Conservation (phyloP, 1,140 invertebrate species). For the Plodia interpunctella region DNA sequence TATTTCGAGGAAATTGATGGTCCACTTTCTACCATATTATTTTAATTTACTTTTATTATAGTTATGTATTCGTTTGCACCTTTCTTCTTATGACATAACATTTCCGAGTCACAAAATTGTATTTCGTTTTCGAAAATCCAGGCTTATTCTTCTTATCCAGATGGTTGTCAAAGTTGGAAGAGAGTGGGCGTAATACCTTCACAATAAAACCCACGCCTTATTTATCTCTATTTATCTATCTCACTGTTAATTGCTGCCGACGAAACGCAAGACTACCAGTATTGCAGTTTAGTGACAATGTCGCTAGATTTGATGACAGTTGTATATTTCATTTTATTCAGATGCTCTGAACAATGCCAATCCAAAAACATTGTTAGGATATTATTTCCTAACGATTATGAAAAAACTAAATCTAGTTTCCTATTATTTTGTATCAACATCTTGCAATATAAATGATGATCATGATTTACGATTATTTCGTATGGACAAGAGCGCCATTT, state of each 20-base stretch:
- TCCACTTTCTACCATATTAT: background rate
- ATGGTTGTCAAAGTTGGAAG: background rate
- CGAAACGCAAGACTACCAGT: background rate
- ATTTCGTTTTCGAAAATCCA: background rate
- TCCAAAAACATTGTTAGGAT: no score
- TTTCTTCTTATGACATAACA: no score
- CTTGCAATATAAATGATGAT: no score
- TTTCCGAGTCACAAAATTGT: no score
- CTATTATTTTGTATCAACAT: no score
- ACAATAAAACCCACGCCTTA: conserved; percentile 11
- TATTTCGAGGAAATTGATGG: background rate
- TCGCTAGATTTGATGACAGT: background rate
- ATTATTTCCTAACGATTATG: no score
- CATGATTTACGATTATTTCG: background rate
- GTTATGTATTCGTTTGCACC: background rate
- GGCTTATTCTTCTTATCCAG: background rate
- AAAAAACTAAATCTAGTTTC: no score
- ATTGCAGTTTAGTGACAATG: background rate
- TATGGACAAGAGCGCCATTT: no score
- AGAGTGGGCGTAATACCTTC: conserved; percentile 5
- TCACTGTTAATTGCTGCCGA: background rate
- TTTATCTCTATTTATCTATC: background rate
- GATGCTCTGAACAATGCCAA: background rate
- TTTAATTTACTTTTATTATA: background rate
- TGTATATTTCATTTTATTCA: background rate